Evolutionary conservation across 2,113 vertebrate species (phyloP).

Genomic region (Uria lomvia): DNA sequence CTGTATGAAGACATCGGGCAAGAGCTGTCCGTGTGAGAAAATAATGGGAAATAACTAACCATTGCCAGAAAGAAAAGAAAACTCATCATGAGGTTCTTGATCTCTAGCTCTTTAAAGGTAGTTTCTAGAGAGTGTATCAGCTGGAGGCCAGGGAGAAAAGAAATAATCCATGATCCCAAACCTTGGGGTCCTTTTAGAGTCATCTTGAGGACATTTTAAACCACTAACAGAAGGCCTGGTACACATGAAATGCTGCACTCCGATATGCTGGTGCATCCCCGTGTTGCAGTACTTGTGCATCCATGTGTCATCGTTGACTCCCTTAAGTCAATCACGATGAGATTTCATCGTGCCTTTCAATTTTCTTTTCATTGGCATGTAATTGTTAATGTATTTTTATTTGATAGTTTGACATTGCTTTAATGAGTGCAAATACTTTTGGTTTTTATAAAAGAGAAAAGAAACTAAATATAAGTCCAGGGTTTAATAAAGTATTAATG

Average conservation of each 20-base stretch:
- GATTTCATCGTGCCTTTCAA: not conserved
- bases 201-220: not conserved
- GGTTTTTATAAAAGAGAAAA: not conserved
- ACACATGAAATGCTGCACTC: not conserved
- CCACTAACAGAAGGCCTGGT: not conserved
- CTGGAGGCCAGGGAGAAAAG: not conserved
- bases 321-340: not conserved
- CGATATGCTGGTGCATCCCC: fast-evolving
- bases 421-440: not conserved
- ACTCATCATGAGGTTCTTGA: not conserved
- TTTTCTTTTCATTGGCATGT: not conserved
- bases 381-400: not conserved
- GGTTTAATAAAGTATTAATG: not conserved
- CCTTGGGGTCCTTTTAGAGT: not conserved
- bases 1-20: not conserved
- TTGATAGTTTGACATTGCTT: not conserved
- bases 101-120: not conserved
- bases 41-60: not conserved
- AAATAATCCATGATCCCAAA: not conserved
- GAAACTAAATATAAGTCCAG: not conserved
- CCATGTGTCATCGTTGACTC: not conserved
- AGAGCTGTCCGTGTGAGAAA: not conserved
- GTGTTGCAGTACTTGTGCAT: not conserved
- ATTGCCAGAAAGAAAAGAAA: not conserved
- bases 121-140: not conserved